These are phyloP conservation scores for Pterocles burchelli DNA, from an alignment of 2,113 vertebrate species.

Conservation along the genomic window DNA sequence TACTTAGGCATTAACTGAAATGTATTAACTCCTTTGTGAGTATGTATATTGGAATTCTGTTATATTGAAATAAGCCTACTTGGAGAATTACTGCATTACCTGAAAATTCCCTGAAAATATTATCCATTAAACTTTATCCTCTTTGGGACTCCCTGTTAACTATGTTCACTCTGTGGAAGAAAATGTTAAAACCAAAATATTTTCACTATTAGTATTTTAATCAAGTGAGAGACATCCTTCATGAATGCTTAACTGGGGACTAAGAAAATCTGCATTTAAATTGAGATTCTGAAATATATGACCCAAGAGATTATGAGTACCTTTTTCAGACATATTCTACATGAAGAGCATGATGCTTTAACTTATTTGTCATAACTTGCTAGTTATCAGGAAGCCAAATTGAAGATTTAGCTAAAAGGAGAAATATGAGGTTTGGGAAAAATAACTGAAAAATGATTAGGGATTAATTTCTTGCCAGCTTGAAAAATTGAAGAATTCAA, in stretches of 20 bases:
- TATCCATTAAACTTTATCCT: background rate
- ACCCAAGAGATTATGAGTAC: slow-evolving; percentile 4
- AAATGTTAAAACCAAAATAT: slow-evolving; percentile 57
- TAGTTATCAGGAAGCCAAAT: slow-evolving; percentile 30
- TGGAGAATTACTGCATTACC: slow-evolving; percentile 25
- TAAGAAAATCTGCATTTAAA: slow-evolving; percentile 79
- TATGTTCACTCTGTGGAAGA: slow-evolving; percentile 25
- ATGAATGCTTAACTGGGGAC: slow-evolving; percentile 28
- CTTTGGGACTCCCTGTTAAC: slow-evolving; percentile 11
- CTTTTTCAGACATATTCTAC: background rate
- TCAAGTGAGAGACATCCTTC: slow-evolving; percentile 56
- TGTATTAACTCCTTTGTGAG: slow-evolving; percentile 24
- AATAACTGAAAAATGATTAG: slow-evolving; percentile 38
- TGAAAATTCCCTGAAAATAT: slow-evolving; percentile 41
- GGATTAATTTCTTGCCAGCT: background rate
- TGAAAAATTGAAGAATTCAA: slow-evolving; percentile 35
- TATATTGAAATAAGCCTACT: background rate
- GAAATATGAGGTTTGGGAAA: slow-evolving; percentile 4
- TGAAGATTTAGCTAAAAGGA: slow-evolving; percentile 18
- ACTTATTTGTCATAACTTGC: slow-evolving; percentile 17
- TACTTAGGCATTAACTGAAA: background rate
- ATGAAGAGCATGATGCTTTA: slow-evolving; percentile 19
- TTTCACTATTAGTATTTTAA: slow-evolving; percentile 65
- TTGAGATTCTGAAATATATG: slow-evolving; percentile 66
- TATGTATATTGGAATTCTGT: background rate